These are phyloP conservation scores for Apodemus speciosus DNA, from an alignment of 2,113 vertebrate genomes.

Conservation along the genomic window DNA sequence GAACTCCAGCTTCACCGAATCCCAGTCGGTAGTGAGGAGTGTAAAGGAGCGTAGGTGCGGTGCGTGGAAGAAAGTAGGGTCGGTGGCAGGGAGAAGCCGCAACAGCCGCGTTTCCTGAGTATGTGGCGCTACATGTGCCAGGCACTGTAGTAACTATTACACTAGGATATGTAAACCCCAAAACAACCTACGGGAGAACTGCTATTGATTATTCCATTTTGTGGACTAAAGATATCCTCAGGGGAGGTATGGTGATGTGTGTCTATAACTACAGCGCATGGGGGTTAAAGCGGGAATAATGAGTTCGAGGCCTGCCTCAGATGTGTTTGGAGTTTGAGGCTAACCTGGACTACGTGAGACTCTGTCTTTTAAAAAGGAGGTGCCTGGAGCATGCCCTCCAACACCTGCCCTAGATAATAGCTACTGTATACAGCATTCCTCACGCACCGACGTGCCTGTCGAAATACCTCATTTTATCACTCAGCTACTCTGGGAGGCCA, in stretches of 20 bases:
- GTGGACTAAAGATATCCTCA: conserved; percentile 53
- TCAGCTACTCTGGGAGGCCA: conserved; percentile 1
- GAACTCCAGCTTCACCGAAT: neutral
- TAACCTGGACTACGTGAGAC: neutral
- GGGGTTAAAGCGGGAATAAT: neutral
- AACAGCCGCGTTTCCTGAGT: conserved; percentile 21
- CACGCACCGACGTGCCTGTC: neutral
- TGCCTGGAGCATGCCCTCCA: conserved; percentile 1
- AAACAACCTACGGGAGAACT: neutral
- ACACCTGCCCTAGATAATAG: conserved; percentile 2
- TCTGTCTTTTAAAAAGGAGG: neutral
- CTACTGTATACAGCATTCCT: neutral
- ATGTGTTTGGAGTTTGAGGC: neutral
- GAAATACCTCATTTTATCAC: neutral
- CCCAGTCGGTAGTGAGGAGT: neutral
- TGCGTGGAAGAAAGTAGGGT: neutral
- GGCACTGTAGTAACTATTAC: neutral
- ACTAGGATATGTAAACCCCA: conserved; percentile 32
- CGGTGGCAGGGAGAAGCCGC: neutral
- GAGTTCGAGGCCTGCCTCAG: neutral
- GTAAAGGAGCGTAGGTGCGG: neutral
- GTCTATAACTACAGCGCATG: neutral
- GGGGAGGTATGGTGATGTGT: neutral
- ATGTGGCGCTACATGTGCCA: neutral
- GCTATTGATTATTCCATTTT: conserved; percentile 44